These are phyloP conservation scores for Antheraea pernyi DNA, from an alignment of 1,140 invertebrate species.

Conservation along the genomic window DNA sequence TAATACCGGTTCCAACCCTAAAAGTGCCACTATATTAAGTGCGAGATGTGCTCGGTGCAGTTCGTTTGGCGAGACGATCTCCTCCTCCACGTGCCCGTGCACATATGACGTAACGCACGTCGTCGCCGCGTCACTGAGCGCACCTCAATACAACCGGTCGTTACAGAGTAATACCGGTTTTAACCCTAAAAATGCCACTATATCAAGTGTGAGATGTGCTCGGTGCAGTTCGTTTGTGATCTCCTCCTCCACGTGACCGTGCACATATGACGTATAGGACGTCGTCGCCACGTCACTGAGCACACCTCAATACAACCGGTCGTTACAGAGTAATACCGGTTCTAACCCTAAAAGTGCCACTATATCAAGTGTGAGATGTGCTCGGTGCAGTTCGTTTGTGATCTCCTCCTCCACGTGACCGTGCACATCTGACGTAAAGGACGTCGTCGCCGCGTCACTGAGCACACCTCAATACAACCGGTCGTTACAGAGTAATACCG, in stretches of 20 bases:
- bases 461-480: too few relatives aligned
- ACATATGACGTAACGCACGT: slow-evolving; percentile 82
- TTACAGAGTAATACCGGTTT: too few relatives aligned
- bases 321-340: too few relatives aligned
- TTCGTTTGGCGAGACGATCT: slow-evolving; percentile 86
- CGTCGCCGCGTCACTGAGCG: too few relatives aligned
- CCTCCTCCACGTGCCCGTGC: slow-evolving; percentile 87
- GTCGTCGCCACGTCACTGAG: too few relatives aligned
- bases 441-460: too few relatives aligned
- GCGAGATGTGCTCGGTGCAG: slow-evolving; percentile 89
- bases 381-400: slow-evolving; percentile 85
- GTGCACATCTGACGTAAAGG: slow-evolving; percentile 85
- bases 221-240: slow-evolving; percentile 86
- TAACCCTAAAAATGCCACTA: too few relatives aligned
- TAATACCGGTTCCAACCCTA: too few relatives aligned
- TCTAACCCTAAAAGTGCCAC: too few relatives aligned
- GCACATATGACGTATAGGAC: slow-evolving; percentile 83
- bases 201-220: slow-evolving; percentile 88
- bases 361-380: slow-evolving; percentile 88
- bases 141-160: too few relatives aligned
- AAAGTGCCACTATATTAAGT: slow-evolving; percentile 68
- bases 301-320: too few relatives aligned
- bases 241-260: slow-evolving; percentile 88
- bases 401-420: slow-evolving; percentile 87
- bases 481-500: too few relatives aligned